Evolutionary conservation across 2,888 invertebrate genomes (phyloP).

Genomic region (Plutella xylostella): DNA sequence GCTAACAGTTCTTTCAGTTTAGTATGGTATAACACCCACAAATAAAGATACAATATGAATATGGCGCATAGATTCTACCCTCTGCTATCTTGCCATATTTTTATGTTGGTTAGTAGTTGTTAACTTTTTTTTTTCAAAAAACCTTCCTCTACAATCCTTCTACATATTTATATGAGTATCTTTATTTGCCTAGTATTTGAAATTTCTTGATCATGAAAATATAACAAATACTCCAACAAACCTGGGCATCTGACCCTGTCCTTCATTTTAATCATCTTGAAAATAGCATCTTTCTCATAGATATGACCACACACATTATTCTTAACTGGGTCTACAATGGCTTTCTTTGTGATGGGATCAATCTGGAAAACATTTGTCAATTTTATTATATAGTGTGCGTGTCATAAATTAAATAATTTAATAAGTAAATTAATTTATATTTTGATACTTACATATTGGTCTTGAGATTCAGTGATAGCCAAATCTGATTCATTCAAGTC

Average conservation of each 20-base stretch:
- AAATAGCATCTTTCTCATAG: constrained; percentile 57
- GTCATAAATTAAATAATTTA: neutral
- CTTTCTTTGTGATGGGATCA: constrained; percentile 62
- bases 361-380: constrained; percentile 29
- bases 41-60: no score
- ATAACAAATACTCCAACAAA: no score
- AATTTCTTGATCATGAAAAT: no score
- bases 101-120: no score
- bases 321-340: constrained; percentile 58
- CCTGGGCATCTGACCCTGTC: constrained; percentile 49
- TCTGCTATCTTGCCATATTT: no score
- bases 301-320: constrained; percentile 59
- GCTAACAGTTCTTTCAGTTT: no score
- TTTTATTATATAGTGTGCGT: neutral
- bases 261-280: constrained; percentile 42
- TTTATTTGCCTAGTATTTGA: no score
- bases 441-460: constrained; percentile 51
- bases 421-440: neutral
- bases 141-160: no score
- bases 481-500: constrained; percentile 46
- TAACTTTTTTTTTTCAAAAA: no score
- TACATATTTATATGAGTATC: no score
- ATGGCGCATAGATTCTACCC: no score
- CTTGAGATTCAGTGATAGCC: constrained; percentile 44
- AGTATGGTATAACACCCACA: no score